Conservation (phyloP, 2,797 vertebrate species). For the Lagorchestes hirsutus region DNA sequence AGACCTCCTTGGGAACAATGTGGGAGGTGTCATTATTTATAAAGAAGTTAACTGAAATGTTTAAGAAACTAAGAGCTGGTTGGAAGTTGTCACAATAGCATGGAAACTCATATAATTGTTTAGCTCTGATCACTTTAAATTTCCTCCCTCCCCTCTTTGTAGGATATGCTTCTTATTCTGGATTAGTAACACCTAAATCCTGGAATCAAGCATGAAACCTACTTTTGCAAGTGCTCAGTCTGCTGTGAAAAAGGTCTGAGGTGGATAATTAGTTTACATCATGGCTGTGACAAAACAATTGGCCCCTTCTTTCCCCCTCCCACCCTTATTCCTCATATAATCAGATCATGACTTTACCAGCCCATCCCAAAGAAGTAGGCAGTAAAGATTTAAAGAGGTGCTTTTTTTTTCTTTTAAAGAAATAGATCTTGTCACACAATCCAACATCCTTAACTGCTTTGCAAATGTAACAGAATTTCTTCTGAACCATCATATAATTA, state of each 20-base stretch:
- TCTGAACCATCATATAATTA: background rate
- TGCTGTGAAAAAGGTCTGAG: slow-evolving; percentile 66
- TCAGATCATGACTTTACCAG: background rate
- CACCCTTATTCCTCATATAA: background rate
- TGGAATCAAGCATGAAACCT: slow-evolving; percentile 61
- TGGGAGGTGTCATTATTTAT: background rate
- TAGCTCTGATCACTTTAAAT: slow-evolving; percentile 73
- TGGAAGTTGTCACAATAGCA: slow-evolving; percentile 45
- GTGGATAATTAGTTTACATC: slow-evolving; percentile 68
- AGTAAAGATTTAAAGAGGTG: background rate
- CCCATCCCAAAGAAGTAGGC: slow-evolving; percentile 40
- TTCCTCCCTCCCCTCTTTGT: slow-evolving; percentile 54
- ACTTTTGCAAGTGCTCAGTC: slow-evolving; percentile 55
- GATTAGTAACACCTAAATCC: slow-evolving; percentile 64
- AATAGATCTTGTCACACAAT: slow-evolving; percentile 48
- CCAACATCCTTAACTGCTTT: slow-evolving; percentile 60
- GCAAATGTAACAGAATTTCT: slow-evolving; percentile 35
- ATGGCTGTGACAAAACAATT: slow-evolving; percentile 49
- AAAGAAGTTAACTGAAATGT: slow-evolving; percentile 1
- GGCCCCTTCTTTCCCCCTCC: background rate
- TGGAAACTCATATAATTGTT: slow-evolving; percentile 65
- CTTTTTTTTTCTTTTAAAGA: background rate
- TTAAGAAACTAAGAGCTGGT: slow-evolving; percentile 28
- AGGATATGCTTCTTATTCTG: slow-evolving; percentile 72
- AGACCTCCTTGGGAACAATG: background rate